These are phyloP conservation scores for Gobius niger DNA, from an alignment of 2,113 vertebrate species.

Conservation along the genomic window DNA sequence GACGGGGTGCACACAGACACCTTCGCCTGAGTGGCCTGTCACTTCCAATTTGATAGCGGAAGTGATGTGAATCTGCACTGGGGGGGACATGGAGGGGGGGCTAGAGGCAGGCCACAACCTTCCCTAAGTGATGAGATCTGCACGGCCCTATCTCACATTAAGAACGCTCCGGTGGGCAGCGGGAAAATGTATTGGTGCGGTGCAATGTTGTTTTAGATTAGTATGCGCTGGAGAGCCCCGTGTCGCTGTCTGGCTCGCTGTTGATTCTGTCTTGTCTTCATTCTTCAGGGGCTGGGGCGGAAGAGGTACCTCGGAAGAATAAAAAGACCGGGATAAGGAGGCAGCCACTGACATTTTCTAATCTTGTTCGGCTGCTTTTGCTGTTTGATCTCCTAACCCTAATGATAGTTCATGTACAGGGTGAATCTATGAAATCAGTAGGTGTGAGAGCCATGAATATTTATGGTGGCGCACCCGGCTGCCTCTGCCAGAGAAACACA, in stretches of 20 bases:
- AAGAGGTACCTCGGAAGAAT: slow-evolving; percentile 2
- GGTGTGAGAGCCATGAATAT: slow-evolving; percentile 51
- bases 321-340: slow-evolving; percentile 9
- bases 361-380: slow-evolving; percentile 55
- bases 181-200: slow-evolving; percentile 41
- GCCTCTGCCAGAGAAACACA: slow-evolving; percentile 18
- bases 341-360: slow-evolving; percentile 53
- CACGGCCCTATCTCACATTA: slow-evolving; percentile 49
- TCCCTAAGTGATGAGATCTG: slow-evolving; percentile 64
- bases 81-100: not conserved
- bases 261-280: slow-evolving; percentile 50
- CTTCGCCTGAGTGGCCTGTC: slow-evolving; percentile 73
- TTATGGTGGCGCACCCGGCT: slow-evolving; percentile 26
- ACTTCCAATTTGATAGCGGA: slow-evolving; percentile 71
- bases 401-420: slow-evolving; percentile 35
- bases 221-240: slow-evolving; percentile 42
- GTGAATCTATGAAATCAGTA: slow-evolving; percentile 30
- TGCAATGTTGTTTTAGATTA: slow-evolving; percentile 60
- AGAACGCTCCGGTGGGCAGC: slow-evolving; percentile 44
- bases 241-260: slow-evolving; percentile 41
- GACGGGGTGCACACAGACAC: slow-evolving; percentile 42
- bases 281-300: slow-evolving; percentile 31
- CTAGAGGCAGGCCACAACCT: slow-evolving; percentile 49
- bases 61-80: slow-evolving; percentile 61
- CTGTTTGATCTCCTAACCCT: slow-evolving; percentile 51